Conservation (phyloP, 2,888 invertebrate genomes). For the Melieria crassipennis region DNA sequence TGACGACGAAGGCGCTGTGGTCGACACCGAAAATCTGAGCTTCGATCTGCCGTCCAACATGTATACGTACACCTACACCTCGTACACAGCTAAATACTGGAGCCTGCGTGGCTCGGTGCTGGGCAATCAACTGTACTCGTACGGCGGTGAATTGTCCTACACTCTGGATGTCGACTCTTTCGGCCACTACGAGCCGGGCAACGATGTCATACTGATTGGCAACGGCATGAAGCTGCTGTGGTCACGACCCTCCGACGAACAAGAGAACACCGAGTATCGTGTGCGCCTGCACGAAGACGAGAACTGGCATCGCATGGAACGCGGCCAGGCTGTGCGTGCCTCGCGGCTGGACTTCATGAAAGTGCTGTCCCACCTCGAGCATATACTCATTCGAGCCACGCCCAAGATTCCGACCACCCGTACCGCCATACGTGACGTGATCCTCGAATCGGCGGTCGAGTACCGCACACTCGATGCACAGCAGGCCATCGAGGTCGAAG, state of each 20-base stretch:
- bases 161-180: conserved; percentile 76
- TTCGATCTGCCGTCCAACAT: conserved; percentile 70
- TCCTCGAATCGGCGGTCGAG: conserved; percentile 79
- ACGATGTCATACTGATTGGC: conserved; percentile 84
- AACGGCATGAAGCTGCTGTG: conserved; percentile 81
- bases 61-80: conserved; percentile 70
- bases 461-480: conserved; percentile 69
- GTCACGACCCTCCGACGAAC: conserved; percentile 62
- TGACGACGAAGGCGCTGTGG: conserved; percentile 64
- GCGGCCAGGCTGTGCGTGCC: conserved; percentile 69
- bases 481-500: conserved; percentile 82
- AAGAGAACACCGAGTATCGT: conserved; percentile 59
- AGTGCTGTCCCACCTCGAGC: conserved; percentile 83
- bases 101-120: conserved; percentile 76
- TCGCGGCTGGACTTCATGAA: conserved; percentile 85
- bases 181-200: conserved; percentile 71
- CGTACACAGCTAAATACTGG: conserved; percentile 74
- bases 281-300: conserved; percentile 74
- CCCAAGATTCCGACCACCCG: conserved; percentile 70
- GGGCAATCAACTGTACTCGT: conserved; percentile 84
- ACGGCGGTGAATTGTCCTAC: conserved; percentile 83
- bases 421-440: conserved; percentile 78
- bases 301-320: conserved; percentile 74
- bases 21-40: conserved; percentile 59
- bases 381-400: conserved; percentile 85